Evolutionary conservation across 2,888 invertebrate species (phyloP), one percentile per base, ranked within the genome.

Genomic region (Autographa pulchrina): DNA sequence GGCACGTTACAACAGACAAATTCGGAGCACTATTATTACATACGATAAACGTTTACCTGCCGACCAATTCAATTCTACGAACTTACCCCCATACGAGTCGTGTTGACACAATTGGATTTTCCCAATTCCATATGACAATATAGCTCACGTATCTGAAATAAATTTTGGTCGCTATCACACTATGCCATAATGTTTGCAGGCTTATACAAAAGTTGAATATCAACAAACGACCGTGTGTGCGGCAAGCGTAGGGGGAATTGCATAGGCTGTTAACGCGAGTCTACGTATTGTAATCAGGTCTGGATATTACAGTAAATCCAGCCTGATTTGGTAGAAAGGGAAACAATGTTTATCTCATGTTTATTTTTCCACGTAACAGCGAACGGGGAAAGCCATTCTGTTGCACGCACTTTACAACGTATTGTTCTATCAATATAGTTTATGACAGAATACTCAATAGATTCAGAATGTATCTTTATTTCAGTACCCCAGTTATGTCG

Each of bases 101-200:
- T 81, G 87, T 89, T 88, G 89, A 89, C 88, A 88, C 90, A 90
- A 92, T 92, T 92, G 92, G 91, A 88, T 91, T 92, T 92, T 87
- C 91, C 92, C 91, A 90, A 91, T 91, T 91, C 85, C 86, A 87
- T 89, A 88, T 88, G 88, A 89, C 88, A 90, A 89, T 88, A 88
- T 87, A 82, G 84, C 85, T 80, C 86, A 86, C 88, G 87, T 86
- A 86, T 85, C 83, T 85, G 86, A 88, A 88, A 89, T 89, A 90
- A 87, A 91, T 89, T 90, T 87, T 85, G 84, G 84, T 80, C 73
- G 81, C 80, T 85, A 82, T 84, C 83, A 83, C 83, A 84, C 84
- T 84, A 80, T 75, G 68, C 76, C 72, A 80, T 86, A 84, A 85
- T 84, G 84, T 86, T 85, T 85, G 73, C 77, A 69, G 81, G 77